These are phyloP conservation scores for Chaetodon trifasciatus DNA, from an alignment of 2,797 vertebrate genomes.

Conservation along the genomic window DNA sequence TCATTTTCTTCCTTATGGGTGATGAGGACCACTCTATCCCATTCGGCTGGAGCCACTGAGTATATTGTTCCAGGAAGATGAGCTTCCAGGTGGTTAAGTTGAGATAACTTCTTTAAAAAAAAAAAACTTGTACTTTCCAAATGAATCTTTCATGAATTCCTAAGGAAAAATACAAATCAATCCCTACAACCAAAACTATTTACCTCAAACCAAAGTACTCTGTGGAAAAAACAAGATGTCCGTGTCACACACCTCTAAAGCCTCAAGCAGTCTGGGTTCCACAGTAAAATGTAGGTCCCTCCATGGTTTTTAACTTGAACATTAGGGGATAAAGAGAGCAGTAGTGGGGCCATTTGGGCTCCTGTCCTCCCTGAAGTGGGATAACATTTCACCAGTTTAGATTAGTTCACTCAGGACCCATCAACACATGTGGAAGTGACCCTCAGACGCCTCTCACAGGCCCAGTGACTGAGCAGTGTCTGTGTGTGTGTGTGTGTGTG, in stretches of 20 bases:
- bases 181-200: not conserved
- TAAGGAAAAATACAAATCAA: not conserved
- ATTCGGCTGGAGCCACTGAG: not conserved
- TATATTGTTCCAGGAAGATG: not conserved
- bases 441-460: constrained; percentile 52
- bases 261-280: not conserved
- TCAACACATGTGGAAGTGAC: constrained; percentile 81
- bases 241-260: not conserved
- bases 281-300: not conserved
- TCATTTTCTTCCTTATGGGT: not conserved
- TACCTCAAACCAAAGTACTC: not conserved
- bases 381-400: constrained; percentile 83
- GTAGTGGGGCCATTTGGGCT: constrained; percentile 45
- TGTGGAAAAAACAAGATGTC: not conserved
- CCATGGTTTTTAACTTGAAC: not conserved
- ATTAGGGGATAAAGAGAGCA: constrained; percentile 23
- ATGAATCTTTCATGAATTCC: not conserved
- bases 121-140: not conserved
- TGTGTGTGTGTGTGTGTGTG: constrained; percentile 38
- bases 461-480: constrained; percentile 40
- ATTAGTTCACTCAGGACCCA: constrained; percentile 74
- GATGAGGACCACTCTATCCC: not conserved
- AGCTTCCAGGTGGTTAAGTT: not conserved
- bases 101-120: not conserved
- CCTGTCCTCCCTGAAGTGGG: constrained; percentile 65